These are phyloP conservation scores for Athripsodes cinereus DNA, from an alignment of 2,888 invertebrate species.

Conservation along the genomic window DNA sequence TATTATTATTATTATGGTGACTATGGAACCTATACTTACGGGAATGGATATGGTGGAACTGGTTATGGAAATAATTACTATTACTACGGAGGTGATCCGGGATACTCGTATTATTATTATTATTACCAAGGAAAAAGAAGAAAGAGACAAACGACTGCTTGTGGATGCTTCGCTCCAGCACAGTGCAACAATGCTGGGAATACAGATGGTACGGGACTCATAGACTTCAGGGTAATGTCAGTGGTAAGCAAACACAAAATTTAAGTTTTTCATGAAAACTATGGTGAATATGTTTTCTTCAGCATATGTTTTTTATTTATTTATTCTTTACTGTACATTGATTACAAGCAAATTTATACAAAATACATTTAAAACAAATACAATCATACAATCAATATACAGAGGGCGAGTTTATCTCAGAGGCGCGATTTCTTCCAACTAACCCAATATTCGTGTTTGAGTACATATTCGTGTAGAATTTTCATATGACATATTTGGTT, in stretches of 20 bases:
- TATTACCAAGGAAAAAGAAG: neutral
- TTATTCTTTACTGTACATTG: too few species aligned
- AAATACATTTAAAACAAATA: too few species aligned
- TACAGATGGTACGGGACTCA: constrained; percentile 50
- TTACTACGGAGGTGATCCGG: neutral
- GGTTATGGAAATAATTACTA: constrained; percentile 16
- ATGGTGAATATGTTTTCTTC: too few species aligned
- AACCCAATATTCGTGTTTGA: too few species aligned
- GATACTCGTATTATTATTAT: neutral
- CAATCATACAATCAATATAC: too few species aligned
- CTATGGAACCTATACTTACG: constrained; percentile 25
- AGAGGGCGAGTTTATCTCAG: too few species aligned
- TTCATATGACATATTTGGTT: too few species aligned
- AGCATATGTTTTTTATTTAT: too few species aligned
- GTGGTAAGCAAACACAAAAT: constrained; percentile 49
- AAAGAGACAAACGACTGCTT: constrained; percentile 26
- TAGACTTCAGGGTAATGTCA: constrained; percentile 57
- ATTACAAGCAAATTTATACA: too few species aligned
- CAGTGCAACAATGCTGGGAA: constrained; percentile 36
- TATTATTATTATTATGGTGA: constrained; percentile 13
- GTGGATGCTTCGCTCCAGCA: constrained; percentile 40
- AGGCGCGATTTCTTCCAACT: too few species aligned
- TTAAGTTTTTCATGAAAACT: too few species aligned
- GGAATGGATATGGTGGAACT: constrained; percentile 27
- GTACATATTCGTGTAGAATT: too few species aligned